Conservation (phyloP, 2,113 vertebrate genomes). For the Psammodynastes pulverulentus region DNA sequence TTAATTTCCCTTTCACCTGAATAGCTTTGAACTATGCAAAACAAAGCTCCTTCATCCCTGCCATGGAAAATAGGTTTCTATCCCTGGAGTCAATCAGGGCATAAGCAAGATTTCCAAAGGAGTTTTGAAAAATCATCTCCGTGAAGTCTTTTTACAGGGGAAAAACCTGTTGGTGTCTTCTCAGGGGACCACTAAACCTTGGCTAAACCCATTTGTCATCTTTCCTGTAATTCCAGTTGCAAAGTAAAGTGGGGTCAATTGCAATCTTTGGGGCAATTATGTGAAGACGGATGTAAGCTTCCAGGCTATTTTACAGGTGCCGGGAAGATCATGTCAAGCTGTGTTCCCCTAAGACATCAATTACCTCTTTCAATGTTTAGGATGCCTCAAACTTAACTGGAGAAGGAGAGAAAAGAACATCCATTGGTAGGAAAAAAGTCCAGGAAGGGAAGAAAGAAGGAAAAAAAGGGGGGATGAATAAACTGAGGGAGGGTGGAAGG, state of each 20-base stretch:
- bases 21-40: constrained; percentile 21
- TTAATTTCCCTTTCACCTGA: constrained; percentile 34
- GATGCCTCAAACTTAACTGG: background rate
- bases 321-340: background rate
- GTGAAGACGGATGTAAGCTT: constrained; percentile 31
- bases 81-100: background rate
- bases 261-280: constrained; percentile 41
- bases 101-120: constrained; percentile 22
- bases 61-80: constrained; percentile 9
- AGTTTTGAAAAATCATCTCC: constrained; percentile 18
- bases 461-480: accelerated
- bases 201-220: constrained; percentile 32
- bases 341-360: background rate
- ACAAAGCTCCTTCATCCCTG: background rate
- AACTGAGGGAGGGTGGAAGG: background rate
- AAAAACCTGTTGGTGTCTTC: constrained; percentile 13
- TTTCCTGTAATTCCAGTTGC: background rate
- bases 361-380: background rate
- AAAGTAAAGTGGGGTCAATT: constrained; percentile 7
- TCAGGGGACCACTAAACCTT: constrained; percentile 24
- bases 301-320: constrained; percentile 7
- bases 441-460: background rate
- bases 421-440: background rate
- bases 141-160: background rate
- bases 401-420: background rate